Conservation (phyloP, 2,113 vertebrate genomes). For the Apus apus region DNA sequence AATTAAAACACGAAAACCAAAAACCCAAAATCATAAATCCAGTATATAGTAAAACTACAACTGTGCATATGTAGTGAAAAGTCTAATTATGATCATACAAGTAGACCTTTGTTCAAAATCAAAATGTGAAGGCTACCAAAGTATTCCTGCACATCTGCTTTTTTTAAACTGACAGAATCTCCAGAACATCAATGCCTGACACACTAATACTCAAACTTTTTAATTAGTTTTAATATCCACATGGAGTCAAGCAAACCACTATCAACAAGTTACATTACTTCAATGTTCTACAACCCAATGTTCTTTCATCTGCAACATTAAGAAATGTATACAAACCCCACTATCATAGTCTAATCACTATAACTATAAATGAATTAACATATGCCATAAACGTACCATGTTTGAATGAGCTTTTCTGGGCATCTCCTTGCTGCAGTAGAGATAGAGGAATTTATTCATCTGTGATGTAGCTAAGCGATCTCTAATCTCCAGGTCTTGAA, state of each 20-base stretch:
- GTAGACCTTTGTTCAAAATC: neutral
- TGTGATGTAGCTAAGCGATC: conserved; percentile 95
- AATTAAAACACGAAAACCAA: neutral
- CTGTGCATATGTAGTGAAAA: neutral
- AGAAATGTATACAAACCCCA: neutral
- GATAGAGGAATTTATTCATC: conserved; percentile 98
- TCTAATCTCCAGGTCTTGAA: conserved; percentile 96
- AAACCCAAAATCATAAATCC: neutral
- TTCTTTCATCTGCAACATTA: neutral
- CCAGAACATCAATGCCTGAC: neutral
- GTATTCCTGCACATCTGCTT: neutral
- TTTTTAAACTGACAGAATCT: neutral
- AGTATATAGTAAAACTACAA: neutral
- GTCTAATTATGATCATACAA: neutral
- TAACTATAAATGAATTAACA: neutral
- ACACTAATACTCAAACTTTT: neutral
- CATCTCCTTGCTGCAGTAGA: conserved; percentile 96
- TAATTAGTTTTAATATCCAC: neutral
- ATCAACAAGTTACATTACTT: neutral
- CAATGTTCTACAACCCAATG: fast-evolving
- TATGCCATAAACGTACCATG: conserved; percentile 79
- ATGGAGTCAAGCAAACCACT: neutral
- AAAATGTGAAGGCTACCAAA: neutral
- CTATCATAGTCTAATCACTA: neutral
- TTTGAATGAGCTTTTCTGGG: conserved; percentile 94